Percentiles rank a stretch among this genome's conserved stretches.
Evolutionary conservation across 2,888 invertebrate species (phyloP).

Genomic region (Eristalis intricaria): DNA sequence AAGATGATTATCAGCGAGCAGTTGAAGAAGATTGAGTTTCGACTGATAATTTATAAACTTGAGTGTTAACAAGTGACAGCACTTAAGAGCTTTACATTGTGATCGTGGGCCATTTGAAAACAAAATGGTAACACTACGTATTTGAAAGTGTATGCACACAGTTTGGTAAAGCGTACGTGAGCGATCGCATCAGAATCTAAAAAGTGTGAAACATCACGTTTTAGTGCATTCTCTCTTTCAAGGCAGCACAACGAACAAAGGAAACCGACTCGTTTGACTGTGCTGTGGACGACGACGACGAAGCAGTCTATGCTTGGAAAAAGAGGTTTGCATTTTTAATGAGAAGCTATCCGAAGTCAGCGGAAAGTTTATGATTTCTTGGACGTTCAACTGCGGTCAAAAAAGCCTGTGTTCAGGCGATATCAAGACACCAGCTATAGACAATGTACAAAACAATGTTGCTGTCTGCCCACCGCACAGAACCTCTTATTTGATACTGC

Average conservation of each 20-base stretch:
- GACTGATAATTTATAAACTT: background rate
- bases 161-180: background rate
- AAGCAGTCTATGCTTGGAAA: background rate
- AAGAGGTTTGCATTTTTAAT: no score
- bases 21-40: background rate
- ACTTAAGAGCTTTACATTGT: background rate
- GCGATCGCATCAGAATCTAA: background rate
- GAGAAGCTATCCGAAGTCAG: no score
- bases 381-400: no score
- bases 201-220: background rate
- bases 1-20: background rate
- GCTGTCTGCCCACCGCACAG: no score
- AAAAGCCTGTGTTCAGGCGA: no score
- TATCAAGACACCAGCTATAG: no score
- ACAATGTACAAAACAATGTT: no score
- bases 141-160: background rate
- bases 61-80: background rate
- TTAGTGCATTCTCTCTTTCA: background rate
- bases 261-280: background rate
- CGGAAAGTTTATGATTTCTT: no score
- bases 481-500: no score
- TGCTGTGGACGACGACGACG: background rate
- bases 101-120: background rate
- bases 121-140: background rate
- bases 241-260: background rate